These are phyloP conservation scores for Corythoichthys haematopterus DNA, from an alignment of 2,113 vertebrate genomes.

Conservation along the genomic window DNA sequence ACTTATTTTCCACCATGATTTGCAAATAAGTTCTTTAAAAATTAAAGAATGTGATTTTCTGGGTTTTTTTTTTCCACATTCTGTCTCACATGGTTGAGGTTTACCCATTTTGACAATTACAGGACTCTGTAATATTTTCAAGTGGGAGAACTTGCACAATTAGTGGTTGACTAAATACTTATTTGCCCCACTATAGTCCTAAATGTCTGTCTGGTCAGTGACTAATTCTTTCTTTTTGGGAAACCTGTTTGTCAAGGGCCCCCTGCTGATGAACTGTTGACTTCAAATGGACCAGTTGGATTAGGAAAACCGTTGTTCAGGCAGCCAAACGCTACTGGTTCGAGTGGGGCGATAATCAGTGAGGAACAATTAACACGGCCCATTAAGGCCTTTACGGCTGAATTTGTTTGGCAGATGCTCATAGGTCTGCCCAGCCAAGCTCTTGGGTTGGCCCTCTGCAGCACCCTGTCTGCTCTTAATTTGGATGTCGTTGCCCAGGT, in stretches of 20 bases:
- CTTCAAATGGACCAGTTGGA: conserved; percentile 84
- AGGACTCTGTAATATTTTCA: too few species aligned
- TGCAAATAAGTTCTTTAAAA: too few species aligned
- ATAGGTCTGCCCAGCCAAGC: conserved; percentile 95
- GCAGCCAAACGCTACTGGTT: conserved; percentile 61
- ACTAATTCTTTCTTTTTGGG: not conserved
- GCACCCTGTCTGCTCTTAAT: conserved; percentile 86
- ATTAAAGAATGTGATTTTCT: too few species aligned
- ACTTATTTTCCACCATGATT: too few species aligned
- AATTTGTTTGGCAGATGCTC: conserved; percentile 92
- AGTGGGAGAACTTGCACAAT: too few species aligned
- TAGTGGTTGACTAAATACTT: too few species aligned
- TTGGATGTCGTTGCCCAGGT: conserved; percentile 91
- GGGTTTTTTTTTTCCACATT: too few species aligned
- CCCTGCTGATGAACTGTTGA: conserved; percentile 75
- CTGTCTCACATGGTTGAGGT: too few species aligned
- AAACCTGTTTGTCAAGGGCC: conserved; percentile 10
- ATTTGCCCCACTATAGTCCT: not conserved
- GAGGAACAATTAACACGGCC: conserved; percentile 97
- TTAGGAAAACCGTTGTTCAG: conserved; percentile 84
- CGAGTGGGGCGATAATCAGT: conserved; percentile 74
- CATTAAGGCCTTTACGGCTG: conserved; percentile 94
- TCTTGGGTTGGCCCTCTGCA: conserved; percentile 87
- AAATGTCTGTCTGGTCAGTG: too few species aligned
- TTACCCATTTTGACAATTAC: too few species aligned